Evolutionary conservation across 2,888 invertebrate species (phyloP), one percentile per base, ranked within the genome.

Genomic region (Euclidia mi): DNA sequence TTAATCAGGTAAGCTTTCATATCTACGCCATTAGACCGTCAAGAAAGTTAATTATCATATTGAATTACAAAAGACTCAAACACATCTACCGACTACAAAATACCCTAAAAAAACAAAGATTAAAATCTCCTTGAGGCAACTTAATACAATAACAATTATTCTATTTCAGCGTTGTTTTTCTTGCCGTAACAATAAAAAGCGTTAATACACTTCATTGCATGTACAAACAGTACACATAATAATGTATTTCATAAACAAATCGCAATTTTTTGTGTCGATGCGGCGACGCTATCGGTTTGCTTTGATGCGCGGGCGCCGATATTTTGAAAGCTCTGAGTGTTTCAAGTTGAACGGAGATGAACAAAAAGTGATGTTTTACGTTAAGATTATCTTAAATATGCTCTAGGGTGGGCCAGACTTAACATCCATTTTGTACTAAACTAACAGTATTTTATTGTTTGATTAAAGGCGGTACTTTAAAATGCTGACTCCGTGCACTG

Each of bases 351-450:
- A 6, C 49, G 58, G 51, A 68, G 50, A 35, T 49, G 49, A 53
- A 71, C 43, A 63, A 49, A 71, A 56, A 61, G 52, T 29, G 56
- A 56, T 64, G 64, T 71, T 71, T 71, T 71, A 67, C 34, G 42
- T 50, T 25, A 40, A 59, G 66, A 57, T 69, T 62, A 72, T 15
- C 28, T 46, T n/a, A 29, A 59, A 45, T 48, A 42, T 37, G 2
- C 72, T 56, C 62, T 56, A 61, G 84, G 88, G 88, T 86, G 88
- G 88, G 61, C 87, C 63, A 28, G 57, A 49, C 2, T 9, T 15
- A 10, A 37, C 37, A 17, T 28, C 15, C 7, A 6, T 7, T 32
- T 28, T 11, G 62, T 7, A 63, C 62, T 75, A 63, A 68, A 72
- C 78, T 71, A 81, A 78, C 66, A 75, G 57, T 49, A 61, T 71